These are phyloP conservation scores for Lepidurus packardi DNA, from an alignment of 1,140 invertebrate genomes.

Conservation along the genomic window DNA sequence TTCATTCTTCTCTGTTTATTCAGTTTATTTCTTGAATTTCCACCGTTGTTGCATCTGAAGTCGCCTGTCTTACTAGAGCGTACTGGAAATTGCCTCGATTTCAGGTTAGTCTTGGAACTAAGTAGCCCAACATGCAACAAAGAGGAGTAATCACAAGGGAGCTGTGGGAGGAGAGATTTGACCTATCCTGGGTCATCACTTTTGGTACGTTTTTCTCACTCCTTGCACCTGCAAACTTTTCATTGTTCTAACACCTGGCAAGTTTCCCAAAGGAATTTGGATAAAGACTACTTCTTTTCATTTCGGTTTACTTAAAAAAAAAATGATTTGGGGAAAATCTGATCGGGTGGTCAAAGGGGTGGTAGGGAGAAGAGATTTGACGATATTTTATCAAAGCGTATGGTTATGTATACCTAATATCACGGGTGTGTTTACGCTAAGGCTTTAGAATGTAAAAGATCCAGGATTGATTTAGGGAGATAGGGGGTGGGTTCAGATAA, in stretches of 20 bases:
- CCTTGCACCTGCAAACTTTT: background rate
- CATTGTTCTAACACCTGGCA: background rate
- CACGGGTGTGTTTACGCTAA: background rate
- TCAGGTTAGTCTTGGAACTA: background rate
- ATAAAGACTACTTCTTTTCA: background rate
- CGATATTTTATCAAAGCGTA: too few relatives aligned
- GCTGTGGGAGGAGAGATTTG: background rate
- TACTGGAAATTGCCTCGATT: background rate
- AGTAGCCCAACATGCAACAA: background rate
- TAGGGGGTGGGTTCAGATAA: background rate
- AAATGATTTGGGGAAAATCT: too few relatives aligned
- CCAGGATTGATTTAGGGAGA: background rate
- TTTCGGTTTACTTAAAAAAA: background rate
- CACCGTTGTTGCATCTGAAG: too few relatives aligned
- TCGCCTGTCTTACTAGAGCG: background rate
- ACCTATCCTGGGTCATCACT: background rate
- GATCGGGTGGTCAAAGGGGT: too few relatives aligned
- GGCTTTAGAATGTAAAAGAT: background rate
- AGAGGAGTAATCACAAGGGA: background rate
- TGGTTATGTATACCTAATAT: background rate
- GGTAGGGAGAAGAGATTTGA: too few relatives aligned
- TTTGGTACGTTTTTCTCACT: background rate
- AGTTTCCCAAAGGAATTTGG: background rate
- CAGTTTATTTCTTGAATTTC: too few relatives aligned
- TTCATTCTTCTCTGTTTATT: too few relatives aligned